Percentiles rank a stretch among this genome's conserved stretches.
Evolutionary conservation across 2,797 vertebrate genomes (phyloP).

Genomic region (Pipistrellus kuhlii): DNA sequence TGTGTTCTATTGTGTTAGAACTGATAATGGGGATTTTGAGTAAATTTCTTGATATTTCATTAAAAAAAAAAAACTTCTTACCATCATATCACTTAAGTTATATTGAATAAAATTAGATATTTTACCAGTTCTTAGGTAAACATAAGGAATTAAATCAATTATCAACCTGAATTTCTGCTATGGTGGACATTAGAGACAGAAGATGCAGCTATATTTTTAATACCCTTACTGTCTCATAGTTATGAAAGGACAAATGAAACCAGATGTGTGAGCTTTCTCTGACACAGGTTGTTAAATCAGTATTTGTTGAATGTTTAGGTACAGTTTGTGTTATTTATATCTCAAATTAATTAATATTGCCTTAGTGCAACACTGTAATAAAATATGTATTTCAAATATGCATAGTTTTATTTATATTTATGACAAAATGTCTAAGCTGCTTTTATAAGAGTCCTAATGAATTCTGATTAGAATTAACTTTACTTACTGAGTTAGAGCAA

Average conservation of each 20-base stretch:
- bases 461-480: neutral
- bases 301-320: neutral
- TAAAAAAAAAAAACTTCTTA: neutral
- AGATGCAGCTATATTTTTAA: neutral
- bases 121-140: neutral
- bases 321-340: neutral
- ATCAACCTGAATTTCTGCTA: neutral
- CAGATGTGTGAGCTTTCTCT: neutral
- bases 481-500: neutral
- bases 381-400: constrained; percentile 37
- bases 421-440: neutral
- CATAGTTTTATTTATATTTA: neutral
- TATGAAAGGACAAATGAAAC: neutral
- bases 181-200: neutral
- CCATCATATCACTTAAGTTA: neutral
- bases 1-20: neutral
- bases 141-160: neutral
- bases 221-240: neutral
- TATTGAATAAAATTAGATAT: neutral
- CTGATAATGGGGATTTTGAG: constrained; percentile 1
- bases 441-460: neutral
- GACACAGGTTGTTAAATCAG: neutral
- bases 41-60: neutral
- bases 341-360: neutral
- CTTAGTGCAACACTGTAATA: neutral